phyloP scores from a whole-genome alignment of 2,888 invertebrate species.

The Baronia brevicornis region DNA sequence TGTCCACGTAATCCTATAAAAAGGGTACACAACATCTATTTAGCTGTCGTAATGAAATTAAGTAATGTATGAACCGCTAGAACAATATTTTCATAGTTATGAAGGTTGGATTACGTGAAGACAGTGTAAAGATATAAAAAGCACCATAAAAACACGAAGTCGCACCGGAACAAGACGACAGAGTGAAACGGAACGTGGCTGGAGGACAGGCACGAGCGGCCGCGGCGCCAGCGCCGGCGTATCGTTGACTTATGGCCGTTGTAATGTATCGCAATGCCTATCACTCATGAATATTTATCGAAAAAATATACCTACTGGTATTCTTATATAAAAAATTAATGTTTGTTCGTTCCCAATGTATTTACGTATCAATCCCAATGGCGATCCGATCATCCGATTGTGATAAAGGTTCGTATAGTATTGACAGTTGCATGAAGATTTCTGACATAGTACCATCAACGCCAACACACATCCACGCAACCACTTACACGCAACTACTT shows the following conservation, averaged over 20 bases:
- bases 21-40: slow-evolving; percentile 4
- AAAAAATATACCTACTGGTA: too few relatives aligned
- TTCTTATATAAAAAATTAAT: too few relatives aligned
- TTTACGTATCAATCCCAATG: too few relatives aligned
- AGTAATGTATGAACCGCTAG: slow-evolving; percentile 23
- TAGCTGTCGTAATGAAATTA: slow-evolving; percentile 5
- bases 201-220: slow-evolving; percentile 40
- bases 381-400: too few relatives aligned
- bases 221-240: slow-evolving; percentile 42
- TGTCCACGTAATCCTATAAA: not conserved
- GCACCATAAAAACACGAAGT: slow-evolving; percentile 62
- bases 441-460: too few relatives aligned
- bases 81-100: slow-evolving; percentile 49
- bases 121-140: slow-evolving; percentile 46
- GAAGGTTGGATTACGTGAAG: slow-evolving; percentile 56
- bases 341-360: too few relatives aligned
- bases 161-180: slow-evolving; percentile 54
- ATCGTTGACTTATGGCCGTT: slow-evolving; percentile 66
- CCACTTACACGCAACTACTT: too few relatives aligned
- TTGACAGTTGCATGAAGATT: too few relatives aligned
- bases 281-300: slow-evolving; percentile 73
- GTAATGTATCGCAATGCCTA: slow-evolving; percentile 68
- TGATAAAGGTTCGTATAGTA: too few relatives aligned
- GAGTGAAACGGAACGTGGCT: slow-evolving; percentile 39
- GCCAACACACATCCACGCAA: too few relatives aligned